Conservation (phyloP, 2,797 vertebrate species). For the Acanthurus tractus region DNA sequence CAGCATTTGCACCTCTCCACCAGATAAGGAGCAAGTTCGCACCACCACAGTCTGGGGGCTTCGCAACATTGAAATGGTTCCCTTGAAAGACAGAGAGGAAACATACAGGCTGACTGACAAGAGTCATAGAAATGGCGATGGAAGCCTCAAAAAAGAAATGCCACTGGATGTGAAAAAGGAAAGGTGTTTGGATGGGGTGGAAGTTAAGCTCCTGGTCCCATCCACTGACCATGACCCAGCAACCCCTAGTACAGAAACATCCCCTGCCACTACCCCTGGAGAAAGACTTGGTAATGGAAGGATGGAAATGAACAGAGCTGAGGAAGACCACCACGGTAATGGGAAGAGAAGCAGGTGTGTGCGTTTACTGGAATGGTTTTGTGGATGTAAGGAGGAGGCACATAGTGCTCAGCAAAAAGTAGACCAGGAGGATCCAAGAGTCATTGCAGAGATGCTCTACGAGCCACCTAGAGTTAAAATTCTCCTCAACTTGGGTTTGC, state of each 20-base stretch:
- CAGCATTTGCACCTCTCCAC: constrained; percentile 93
- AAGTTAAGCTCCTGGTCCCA: constrained; percentile 90
- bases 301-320: constrained; percentile 83
- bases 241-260: constrained; percentile 88
- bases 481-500: constrained; percentile 90
- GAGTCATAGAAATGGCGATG: constrained; percentile 70
- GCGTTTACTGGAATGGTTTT: constrained; percentile 90
- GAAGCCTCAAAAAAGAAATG: constrained; percentile 82
- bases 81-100: constrained; percentile 78
- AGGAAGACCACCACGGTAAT: constrained; percentile 71
- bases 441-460: constrained; percentile 91
- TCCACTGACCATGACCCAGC: constrained; percentile 84
- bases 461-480: constrained; percentile 91
- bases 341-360: constrained; percentile 73
- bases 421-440: constrained; percentile 84
- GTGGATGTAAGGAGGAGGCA: constrained; percentile 88
- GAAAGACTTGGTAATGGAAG: constrained; percentile 88
- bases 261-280: constrained; percentile 89
- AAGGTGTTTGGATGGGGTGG: constrained; percentile 83
- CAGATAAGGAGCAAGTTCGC: constrained; percentile 88
- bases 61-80: constrained; percentile 72
- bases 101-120: constrained; percentile 82
- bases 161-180: constrained; percentile 84
- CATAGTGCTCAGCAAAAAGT: constrained; percentile 81
- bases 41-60: constrained; percentile 95